Percentiles rank a stretch among this genome's conserved stretches.
These are phyloP conservation scores for Apogon hyalosoma DNA, from an alignment of 2,797 vertebrate species.

Conservation along the genomic window DNA sequence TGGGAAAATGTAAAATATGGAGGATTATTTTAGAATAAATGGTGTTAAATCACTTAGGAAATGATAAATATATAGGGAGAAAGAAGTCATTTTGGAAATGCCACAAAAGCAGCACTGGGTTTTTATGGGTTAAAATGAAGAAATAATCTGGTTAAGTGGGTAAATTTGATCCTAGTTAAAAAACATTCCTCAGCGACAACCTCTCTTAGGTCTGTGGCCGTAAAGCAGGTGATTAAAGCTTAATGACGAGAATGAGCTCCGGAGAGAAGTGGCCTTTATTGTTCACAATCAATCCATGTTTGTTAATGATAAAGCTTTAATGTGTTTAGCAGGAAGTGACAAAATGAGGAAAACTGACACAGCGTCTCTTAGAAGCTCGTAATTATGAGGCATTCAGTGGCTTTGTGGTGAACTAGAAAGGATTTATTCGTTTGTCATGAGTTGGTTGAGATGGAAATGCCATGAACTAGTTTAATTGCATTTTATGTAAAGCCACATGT, in stretches of 20 bases:
- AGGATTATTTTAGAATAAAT: too few species aligned
- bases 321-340: conserved; percentile 44
- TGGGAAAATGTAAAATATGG: too few species aligned
- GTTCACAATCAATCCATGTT: conserved; percentile 31
- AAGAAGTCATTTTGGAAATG: too few species aligned
- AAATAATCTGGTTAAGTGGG: neutral
- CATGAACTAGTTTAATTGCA: conserved; percentile 34
- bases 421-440: conserved; percentile 54
- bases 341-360: conserved; percentile 27
- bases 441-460: conserved; percentile 31
- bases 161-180: neutral
- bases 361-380: conserved; percentile 8
- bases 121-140: too few species aligned
- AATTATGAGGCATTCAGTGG: conserved; percentile 48
- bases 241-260: conserved; percentile 22
- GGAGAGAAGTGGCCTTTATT: conserved; percentile 40
- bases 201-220: conserved; percentile 36
- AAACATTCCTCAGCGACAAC: conserved; percentile 12
- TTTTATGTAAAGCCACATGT: conserved; percentile 39
- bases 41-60: too few species aligned
- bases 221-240: conserved; percentile 46
- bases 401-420: conserved; percentile 39
- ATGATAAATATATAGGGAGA: too few species aligned
- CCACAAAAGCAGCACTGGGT: too few species aligned
- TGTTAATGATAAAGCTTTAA: conserved; percentile 23